Evolutionary conservation across 1,140 invertebrate genomes (phyloP).

Genomic region (Plodia interpunctella): DNA sequence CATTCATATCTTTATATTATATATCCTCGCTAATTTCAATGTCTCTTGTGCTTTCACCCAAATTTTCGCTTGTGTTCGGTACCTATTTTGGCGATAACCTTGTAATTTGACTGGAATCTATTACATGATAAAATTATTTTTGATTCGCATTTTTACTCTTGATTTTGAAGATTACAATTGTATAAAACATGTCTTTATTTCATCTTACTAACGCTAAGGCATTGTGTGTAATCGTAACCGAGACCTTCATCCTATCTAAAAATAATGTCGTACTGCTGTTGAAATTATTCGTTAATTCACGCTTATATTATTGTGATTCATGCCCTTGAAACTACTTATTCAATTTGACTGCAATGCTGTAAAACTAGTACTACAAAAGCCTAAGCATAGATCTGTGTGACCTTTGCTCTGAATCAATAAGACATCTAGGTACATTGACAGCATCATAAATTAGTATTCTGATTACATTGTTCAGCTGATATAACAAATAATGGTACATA

Average conservation of each 20-base stretch:
- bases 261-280: conserved; percentile 27
- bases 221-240: conserved; percentile 20
- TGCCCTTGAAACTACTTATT: background rate
- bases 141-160: background rate
- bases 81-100: conserved; percentile 22
- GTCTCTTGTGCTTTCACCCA: background rate
- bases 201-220: no score
- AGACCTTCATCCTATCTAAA: conserved; percentile 57
- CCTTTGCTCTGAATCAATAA: conserved; percentile 28
- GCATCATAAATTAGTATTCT: background rate
- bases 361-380: no score
- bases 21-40: conserved; percentile 5
- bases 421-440: conserved; percentile 14
- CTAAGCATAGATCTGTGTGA: conserved; percentile 21
- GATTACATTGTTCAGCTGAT: background rate
- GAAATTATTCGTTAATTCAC: background rate
- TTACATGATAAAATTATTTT: conserved; percentile 11
- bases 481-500: background rate
- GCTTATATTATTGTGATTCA: background rate
- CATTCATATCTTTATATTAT: background rate
- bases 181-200: background rate
- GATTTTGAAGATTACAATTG: background rate
- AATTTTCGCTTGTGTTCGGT: background rate
- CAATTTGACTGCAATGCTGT: background rate
- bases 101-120: conserved; percentile 22